Conservation (phyloP, 2,888 invertebrate species). For the Tenthredo notha region DNA sequence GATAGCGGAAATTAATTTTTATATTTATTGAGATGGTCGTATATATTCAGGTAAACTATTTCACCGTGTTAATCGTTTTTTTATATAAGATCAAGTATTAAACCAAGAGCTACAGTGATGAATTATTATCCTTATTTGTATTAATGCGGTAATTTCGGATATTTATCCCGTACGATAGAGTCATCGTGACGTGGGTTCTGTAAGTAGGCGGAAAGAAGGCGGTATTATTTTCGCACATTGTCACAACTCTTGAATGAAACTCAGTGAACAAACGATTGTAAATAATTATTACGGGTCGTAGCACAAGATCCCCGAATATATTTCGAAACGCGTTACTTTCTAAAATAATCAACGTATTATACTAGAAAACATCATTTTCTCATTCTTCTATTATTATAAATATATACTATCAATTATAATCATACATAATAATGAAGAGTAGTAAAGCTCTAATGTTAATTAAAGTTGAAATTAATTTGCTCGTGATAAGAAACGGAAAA, state of each 20-base stretch:
- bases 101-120: neutral
- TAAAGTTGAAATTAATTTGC: neutral
- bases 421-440: neutral
- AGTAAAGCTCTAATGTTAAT: neutral
- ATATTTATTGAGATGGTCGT: neutral
- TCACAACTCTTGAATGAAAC: conserved; percentile 1
- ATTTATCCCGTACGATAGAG: conserved; percentile 39
- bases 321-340: neutral
- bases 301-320: neutral
- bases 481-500: neutral
- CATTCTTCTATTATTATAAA: too few species aligned
- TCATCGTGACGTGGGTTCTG: conserved; percentile 42
- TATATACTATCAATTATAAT: neutral
- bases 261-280: neutral
- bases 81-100: neutral
- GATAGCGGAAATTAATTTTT: neutral
- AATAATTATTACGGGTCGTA: neutral
- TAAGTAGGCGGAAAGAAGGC: conserved; percentile 38
- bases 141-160: neutral
- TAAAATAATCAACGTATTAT: neutral
- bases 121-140: conserved; percentile 22
- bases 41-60: neutral
- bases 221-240: conserved; percentile 3
- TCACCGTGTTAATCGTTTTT: neutral
- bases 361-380: neutral